Conservation (phyloP, 1,140 invertebrate species). For the Hesperophylax magnus region DNA sequence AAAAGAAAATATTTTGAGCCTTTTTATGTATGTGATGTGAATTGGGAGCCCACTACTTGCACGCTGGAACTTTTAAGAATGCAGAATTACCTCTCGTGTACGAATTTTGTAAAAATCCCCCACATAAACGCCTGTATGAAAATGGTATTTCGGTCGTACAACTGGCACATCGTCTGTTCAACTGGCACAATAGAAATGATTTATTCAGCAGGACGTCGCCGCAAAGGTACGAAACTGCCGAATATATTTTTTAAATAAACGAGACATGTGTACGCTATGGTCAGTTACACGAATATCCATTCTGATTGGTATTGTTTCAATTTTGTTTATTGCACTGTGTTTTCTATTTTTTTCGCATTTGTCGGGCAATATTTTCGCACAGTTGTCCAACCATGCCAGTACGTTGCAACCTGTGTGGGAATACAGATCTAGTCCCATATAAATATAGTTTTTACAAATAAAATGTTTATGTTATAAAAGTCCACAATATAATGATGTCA, state of each 20-base stretch:
- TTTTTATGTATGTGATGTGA: no score
- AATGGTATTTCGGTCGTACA: neutral
- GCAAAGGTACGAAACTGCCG: constrained; percentile 10
- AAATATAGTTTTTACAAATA: no score
- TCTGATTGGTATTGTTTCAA: constrained; percentile 6
- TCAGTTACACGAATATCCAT: constrained; percentile 9
- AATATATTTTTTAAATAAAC: constrained; percentile 11
- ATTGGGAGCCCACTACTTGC: no score
- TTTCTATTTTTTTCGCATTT: neutral
- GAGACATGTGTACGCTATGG: constrained; percentile 5
- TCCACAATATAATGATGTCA: no score
- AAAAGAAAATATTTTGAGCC: no score
- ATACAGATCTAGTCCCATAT: no score
- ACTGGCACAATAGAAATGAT: constrained; percentile 8
- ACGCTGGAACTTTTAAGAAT: no score
- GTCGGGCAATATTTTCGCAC: no score
- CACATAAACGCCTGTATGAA: constrained; percentile 7
- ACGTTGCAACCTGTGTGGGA: no score
- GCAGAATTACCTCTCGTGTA: neutral
- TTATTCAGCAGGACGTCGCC: constrained; percentile 8
- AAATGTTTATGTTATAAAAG: no score
- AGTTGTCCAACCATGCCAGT: no score
- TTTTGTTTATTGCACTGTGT: neutral
- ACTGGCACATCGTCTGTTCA: neutral
- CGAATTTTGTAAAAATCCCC: neutral